Base-by-base conservation (phyloP, 2,888 invertebrate species). In the Himalopsyche anomala region DNA sequence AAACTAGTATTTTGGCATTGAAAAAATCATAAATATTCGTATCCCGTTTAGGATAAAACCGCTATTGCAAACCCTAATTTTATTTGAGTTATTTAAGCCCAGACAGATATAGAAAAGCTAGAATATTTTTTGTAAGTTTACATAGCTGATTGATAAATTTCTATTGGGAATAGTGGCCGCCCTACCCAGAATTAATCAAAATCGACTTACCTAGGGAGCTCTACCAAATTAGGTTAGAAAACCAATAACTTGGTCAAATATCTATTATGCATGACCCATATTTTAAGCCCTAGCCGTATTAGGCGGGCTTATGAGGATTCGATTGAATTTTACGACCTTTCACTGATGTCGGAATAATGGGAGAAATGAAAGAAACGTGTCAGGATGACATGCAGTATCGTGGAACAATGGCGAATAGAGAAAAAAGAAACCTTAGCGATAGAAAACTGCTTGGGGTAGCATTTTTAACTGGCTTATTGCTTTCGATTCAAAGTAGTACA, bases 161-260 rank as follows among this genome's bases (percentile, higher is more conserved):
- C 28, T 36, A 74, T 38, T 36, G 36, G 74, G 74, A 74, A 74
- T 36, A 74, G 19, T 5, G 12, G 3, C 19, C 19, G 36, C 36
- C 28, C 28, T 74, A 15, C 74, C 19, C 36, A 8, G 74, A 74
- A 74, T 74, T 74, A 74, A 74, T 74, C 28, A 36, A 74, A 74
- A 36, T 36, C 36, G 74, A 28, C 74, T 74, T 74, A 74, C 74
- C 74, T 12, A 36, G 28, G 36, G 74, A 28, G 74, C 74, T 36
- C 15, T 74, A 19, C 12, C 74, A 74, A 74, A 74, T 74, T 74
- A 74, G 74, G 74, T 36, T 74, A 74, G 74, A 11, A 36, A 74
- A 74, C 74, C 74, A 74, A 74, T 74, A 74, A 74, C 74, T 38
- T 74, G 74, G 74, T 74, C 74, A 74, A 74, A 74, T 74, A 74